A percentile compares a stretch with the other conserved stretches of the same genome.
Evolutionary conservation across 2,113 vertebrate species (phyloP).

Genomic region (Halichoerus grypus): DNA sequence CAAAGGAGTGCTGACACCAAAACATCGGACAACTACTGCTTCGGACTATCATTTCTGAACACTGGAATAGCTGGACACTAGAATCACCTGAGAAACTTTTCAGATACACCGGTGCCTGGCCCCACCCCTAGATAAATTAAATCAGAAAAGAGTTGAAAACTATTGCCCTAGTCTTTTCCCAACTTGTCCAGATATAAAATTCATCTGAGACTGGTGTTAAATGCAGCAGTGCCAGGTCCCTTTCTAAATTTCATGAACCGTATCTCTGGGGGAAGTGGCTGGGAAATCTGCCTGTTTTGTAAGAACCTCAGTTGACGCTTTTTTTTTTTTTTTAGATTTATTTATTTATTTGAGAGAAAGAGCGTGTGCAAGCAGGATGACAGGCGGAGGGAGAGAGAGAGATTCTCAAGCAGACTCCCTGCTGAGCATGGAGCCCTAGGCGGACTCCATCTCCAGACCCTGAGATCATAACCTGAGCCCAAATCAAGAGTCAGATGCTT

Average conservation of each 20-base stretch:
- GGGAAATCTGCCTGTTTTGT: conserved; percentile 2
- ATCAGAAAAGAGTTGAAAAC: conserved; percentile 3
- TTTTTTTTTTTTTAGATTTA: background rate
- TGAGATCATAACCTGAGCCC: background rate
- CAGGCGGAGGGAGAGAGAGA: background rate
- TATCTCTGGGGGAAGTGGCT: background rate
- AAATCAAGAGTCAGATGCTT: background rate
- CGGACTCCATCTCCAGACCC: background rate
- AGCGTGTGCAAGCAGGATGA: background rate
- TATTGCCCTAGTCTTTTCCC: background rate
- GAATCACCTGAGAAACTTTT: background rate
- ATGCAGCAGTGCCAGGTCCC: background rate
- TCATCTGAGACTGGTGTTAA: background rate
- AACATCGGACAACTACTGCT: conserved; percentile 13
- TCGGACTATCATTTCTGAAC: background rate
- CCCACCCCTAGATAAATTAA: background rate
- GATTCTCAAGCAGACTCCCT: background rate
- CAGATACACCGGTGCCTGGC: background rate
- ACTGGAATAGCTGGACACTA: background rate
- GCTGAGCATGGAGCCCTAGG: background rate
- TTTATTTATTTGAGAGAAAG: background rate
- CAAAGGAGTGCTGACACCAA: background rate
- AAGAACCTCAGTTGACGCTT: background rate
- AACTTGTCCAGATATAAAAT: background rate
- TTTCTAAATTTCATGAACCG: background rate